Percentiles rank a stretch among this genome's conserved stretches.
Evolutionary conservation across 1,140 invertebrate genomes (phyloP).

Genomic region (Zaprionus ornatus): DNA sequence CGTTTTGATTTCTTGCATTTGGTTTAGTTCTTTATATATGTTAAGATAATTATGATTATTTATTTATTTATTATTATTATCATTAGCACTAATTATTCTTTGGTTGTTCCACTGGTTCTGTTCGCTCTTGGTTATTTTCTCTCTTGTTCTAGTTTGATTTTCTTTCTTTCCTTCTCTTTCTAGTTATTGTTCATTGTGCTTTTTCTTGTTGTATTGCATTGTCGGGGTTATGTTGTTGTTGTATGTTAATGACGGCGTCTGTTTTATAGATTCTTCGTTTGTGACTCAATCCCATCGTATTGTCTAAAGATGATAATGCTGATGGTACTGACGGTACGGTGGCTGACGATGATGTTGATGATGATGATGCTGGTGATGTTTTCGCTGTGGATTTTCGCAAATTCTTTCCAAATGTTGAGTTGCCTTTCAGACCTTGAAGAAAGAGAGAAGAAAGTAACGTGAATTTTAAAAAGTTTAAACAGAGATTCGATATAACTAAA

Average conservation of each 20-base stretch:
- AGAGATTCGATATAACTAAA: not conserved
- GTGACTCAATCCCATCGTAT: constrained; percentile 66
- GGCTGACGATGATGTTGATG: constrained; percentile 43
- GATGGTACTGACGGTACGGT: constrained; percentile 1
- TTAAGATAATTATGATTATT: constrained; percentile 75
- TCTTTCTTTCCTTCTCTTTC: not conserved
- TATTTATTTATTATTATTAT: constrained; percentile 54
- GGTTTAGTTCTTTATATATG: constrained; percentile 67
- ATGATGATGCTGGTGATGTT: constrained; percentile 71
- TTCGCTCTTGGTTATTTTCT: constrained; percentile 70
- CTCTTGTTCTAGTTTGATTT: constrained; percentile 23
- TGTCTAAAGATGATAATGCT: constrained; percentile 44
- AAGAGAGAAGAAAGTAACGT: constrained; percentile 1
- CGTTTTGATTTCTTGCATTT: constrained; percentile 60
- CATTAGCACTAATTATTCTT: constrained; percentile 84
- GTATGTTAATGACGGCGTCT: constrained; percentile 68
- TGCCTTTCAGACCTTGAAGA: constrained; percentile 69
- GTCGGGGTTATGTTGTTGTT: constrained; percentile 50
- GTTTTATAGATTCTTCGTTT: constrained; percentile 72
- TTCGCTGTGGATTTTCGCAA: constrained; percentile 60
- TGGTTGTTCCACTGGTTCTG: constrained; percentile 83
- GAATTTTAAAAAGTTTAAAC: not conserved
- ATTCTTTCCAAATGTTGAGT: constrained; percentile 78
- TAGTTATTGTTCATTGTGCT: constrained; percentile 69
- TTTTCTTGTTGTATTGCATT: constrained; percentile 61